Evolutionary conservation across 2,888 invertebrate genomes (phyloP), one percentile per base, ranked within the genome.

Genomic region (Eudemis profundana): DNA sequence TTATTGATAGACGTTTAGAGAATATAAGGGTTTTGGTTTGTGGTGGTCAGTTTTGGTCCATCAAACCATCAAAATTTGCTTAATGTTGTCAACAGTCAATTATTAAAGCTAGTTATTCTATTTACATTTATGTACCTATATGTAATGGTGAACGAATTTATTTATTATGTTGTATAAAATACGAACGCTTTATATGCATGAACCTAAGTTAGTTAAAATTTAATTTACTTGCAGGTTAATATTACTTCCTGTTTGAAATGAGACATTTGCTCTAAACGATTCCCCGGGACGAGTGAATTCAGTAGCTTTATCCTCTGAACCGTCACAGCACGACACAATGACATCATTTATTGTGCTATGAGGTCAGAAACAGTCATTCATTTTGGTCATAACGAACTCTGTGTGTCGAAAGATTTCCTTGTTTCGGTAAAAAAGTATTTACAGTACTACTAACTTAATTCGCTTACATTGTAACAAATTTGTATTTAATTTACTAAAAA

Each of bases 291-390:
- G 29, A 21, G 27, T n/a, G 14, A 64, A 51, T 51, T 36, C 57
- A 42, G 21, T 33, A 4, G 33, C 36, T 57, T 44, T 56, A 56
- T 65, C 47, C 60, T 65, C 29, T 51, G 10, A 46, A 46, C 51
- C 44, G 42, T 44, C 27, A 36, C 50, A 51, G 59, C 40, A 65
- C 47, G 59, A 46, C 46, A 65, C 54, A 64, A 67, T 67, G 67
- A 67, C 67, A 67, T 67, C 67, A 67, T 54, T 42, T 54, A 61
- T 40, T 40, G 47, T 67, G 51, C 59, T 57, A 67, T 67, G 67
- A 67, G 57, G 63, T 67, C 64, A 64, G 59, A 50, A 62, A 66
- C 62, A 62, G 61, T 61, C 66, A 66, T 59, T 59, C 61, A 66
- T 66, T 63, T 42, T 61, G 66, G 51, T 59, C 33, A 49, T 63